These are phyloP conservation scores for Chelonus formosanus DNA, from an alignment of 2,888 invertebrate species.

Conservation along the genomic window DNA sequence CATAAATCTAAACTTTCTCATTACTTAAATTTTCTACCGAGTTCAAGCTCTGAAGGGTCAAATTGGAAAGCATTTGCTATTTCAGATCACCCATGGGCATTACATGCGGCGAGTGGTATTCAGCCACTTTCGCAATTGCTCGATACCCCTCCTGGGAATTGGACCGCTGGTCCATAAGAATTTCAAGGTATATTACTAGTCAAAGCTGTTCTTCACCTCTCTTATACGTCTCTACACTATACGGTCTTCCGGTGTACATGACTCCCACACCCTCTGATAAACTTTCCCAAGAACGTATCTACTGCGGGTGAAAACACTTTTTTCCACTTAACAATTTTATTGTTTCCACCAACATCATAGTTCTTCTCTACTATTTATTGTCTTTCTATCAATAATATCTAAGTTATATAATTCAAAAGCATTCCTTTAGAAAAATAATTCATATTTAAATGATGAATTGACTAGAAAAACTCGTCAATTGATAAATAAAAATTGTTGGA, in stretches of 20 bases:
- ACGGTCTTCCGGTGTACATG: conserved; percentile 36
- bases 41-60: not conserved
- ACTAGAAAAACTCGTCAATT: not conserved
- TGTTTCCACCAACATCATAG: too few relatives aligned
- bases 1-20: conserved; percentile 15
- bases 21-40: conserved; percentile 6
- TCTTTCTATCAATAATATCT: too few relatives aligned
- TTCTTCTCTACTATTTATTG: not conserved
- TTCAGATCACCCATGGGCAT: conserved; percentile 27
- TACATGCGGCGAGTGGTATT: conserved; percentile 18
- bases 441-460: too few relatives aligned
- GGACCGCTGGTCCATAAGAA: conserved; percentile 18
- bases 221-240: not conserved
- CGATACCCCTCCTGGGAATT: conserved; percentile 32
- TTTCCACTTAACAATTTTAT: too few relatives aligned
- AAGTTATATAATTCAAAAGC: too few relatives aligned
- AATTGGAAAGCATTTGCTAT: conserved; percentile 25
- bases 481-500: not conserved
- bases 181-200: conserved; percentile 12
- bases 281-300: conserved; percentile 16
- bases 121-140: conserved; percentile 31
- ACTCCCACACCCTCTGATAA: conserved; percentile 42
- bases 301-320: too few relatives aligned
- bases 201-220: not conserved
- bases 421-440: too few relatives aligned